Conservation (phyloP, 2,113 vertebrate genomes). For the Oreochromis tanganicae region DNA sequence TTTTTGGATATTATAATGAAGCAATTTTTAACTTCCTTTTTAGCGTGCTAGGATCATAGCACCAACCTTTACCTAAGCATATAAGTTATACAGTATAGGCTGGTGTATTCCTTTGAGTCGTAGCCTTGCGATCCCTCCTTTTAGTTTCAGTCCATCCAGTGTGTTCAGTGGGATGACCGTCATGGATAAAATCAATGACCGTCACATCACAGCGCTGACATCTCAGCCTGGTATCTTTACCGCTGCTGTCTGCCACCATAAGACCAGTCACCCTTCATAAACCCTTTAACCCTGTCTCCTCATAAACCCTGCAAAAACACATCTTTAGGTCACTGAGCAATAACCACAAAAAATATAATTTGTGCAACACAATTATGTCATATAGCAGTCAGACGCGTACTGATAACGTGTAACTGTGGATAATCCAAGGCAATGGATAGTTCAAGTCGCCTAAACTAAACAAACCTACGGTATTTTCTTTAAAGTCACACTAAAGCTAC, state of each 20-base stretch:
- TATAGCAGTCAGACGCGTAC: not conserved
- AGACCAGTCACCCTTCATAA: conserved; percentile 38
- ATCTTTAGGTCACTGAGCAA: not conserved
- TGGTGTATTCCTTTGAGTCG: not conserved
- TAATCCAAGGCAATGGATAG: not conserved
- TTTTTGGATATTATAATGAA: not conserved
- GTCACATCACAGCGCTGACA: conserved; percentile 55
- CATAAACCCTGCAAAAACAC: not conserved
- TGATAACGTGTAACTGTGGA: not conserved
- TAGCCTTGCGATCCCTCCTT: not conserved
- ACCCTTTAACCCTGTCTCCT: conserved; percentile 22
- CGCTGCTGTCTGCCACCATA: conserved; percentile 24
- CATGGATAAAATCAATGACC: conserved; percentile 55
- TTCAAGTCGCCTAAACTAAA: not conserved
- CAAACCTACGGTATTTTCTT: not conserved
- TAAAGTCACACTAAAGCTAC: not conserved
- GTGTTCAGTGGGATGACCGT: conserved; percentile 44
- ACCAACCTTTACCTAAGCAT: not conserved
- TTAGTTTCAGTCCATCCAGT: conserved; percentile 19
- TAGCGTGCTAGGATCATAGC: not conserved
- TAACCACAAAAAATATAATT: not conserved
- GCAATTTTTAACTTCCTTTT: not conserved
- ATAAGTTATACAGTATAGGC: not conserved
- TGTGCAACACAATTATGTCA: not conserved
- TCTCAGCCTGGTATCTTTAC: conserved; percentile 35